Conservation (phyloP, 2,888 invertebrate species). For the Periphyllus acericola region DNA sequence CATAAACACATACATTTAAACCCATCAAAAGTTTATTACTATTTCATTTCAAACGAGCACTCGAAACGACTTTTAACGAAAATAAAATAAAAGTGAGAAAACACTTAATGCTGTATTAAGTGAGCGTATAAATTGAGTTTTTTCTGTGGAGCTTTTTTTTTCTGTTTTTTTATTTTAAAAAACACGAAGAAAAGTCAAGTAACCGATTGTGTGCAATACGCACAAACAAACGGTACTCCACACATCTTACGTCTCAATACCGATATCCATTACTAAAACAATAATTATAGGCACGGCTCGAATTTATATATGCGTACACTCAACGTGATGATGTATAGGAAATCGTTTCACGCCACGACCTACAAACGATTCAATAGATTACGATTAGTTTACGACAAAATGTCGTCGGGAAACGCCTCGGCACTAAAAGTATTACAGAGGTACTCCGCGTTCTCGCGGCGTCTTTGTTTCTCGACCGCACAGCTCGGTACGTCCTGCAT, state of each 20-base stretch:
- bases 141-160: conserved; percentile 3
- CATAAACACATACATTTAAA: not conserved
- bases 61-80: not conserved
- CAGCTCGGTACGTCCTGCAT: too few species aligned
- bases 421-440: too few species aligned
- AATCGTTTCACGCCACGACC: too few species aligned
- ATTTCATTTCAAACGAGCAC: not conserved
- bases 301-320: too few species aligned
- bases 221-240: not conserved
- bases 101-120: conserved; percentile 5
- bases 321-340: too few species aligned
- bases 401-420: too few species aligned
- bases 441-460: too few species aligned
- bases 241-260: not conserved
- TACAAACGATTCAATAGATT: too few species aligned
- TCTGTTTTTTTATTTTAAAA: not conserved
- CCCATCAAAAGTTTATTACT: not conserved
- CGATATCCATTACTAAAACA: not conserved
- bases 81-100: not conserved
- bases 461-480: too few species aligned
- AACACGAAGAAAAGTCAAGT: conserved; percentile 10
- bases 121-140: conserved; percentile 17
- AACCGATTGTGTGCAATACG: not conserved
- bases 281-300: not conserved
- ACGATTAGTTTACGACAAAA: too few species aligned